These are phyloP conservation scores for Ridgeia piscesae DNA, from an alignment of 1,140 invertebrate species.

Conservation along the genomic window DNA sequence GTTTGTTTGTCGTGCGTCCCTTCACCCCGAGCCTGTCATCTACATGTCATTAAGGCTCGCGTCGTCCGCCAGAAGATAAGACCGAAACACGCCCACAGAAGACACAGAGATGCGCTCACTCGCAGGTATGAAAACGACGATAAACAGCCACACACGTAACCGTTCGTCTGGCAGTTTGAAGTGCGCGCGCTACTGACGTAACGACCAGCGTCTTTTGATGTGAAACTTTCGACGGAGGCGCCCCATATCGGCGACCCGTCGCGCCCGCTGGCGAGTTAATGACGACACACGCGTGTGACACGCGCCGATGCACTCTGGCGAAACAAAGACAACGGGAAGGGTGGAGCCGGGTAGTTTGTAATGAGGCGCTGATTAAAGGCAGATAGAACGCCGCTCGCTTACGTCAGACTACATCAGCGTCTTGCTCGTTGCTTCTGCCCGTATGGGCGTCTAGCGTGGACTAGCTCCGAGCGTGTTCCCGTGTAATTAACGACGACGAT, in stretches of 20 bases:
- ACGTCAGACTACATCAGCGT: not conserved
- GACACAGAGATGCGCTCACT: not conserved
- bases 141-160: not conserved
- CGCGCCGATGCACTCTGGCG: not conserved
- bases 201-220: not conserved
- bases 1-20: not conserved
- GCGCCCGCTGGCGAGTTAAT: not conserved
- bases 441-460: not conserved
- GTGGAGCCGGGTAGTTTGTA: not conserved
- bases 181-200: not conserved
- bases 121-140: not conserved
- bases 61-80: not conserved
- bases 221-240: not conserved
- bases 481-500: not conserved
- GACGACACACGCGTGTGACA: not conserved
- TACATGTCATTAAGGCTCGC: not conserved
- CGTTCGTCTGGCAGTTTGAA: not conserved
- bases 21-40: not conserved
- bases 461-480: not conserved
- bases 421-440: not conserved
- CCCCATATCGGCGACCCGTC: not conserved
- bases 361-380: conserved; percentile 3
- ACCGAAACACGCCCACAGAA: not conserved
- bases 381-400: not conserved
- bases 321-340: not conserved